These are phyloP conservation scores for Micromesistius poutassou DNA, from an alignment of 2,797 vertebrate genomes.

Conservation along the genomic window DNA sequence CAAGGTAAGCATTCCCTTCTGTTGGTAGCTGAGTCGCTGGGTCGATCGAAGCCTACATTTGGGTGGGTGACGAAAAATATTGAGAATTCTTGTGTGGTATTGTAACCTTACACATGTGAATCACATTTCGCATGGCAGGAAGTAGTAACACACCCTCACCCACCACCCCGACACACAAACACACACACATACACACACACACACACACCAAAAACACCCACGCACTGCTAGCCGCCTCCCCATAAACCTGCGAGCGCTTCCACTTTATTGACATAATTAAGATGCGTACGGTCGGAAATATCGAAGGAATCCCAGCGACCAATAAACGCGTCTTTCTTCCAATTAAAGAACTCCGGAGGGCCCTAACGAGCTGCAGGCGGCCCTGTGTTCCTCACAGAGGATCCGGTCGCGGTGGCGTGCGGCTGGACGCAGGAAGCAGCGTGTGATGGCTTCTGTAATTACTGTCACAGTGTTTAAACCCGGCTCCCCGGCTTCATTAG, in stretches of 20 bases:
- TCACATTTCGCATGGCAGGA: slow-evolving; percentile 37
- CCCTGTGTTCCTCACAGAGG: slow-evolving; percentile 58
- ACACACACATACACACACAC: too few species aligned
- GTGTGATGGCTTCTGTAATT: not conserved
- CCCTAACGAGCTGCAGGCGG: slow-evolving; percentile 69
- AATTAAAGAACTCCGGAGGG: slow-evolving; percentile 68
- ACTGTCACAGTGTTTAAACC: not conserved
- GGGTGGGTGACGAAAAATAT: slow-evolving; percentile 35
- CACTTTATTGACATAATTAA: slow-evolving; percentile 63
- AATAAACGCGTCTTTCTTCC: slow-evolving; percentile 52
- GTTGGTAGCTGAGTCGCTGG: slow-evolving; percentile 31
- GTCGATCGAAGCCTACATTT: slow-evolving; percentile 41
- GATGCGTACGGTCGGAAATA: slow-evolving; percentile 60
- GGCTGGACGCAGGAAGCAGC: not conserved
- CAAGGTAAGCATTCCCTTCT: too few species aligned
- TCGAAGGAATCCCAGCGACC: slow-evolving; percentile 52
- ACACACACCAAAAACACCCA: not conserved
- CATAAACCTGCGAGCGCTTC: slow-evolving; percentile 40
- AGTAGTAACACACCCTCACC: slow-evolving; percentile 18
- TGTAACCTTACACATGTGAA: slow-evolving; percentile 44
- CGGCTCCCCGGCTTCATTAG: not conserved
- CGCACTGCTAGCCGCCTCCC: slow-evolving; percentile 9
- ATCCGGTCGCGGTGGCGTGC: not conserved
- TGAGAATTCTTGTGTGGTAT: slow-evolving; percentile 43
- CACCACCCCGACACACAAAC: not conserved